Base-by-base conservation (phyloP, 2,888 invertebrate genomes). In the Drosophila mettleri region DNA sequence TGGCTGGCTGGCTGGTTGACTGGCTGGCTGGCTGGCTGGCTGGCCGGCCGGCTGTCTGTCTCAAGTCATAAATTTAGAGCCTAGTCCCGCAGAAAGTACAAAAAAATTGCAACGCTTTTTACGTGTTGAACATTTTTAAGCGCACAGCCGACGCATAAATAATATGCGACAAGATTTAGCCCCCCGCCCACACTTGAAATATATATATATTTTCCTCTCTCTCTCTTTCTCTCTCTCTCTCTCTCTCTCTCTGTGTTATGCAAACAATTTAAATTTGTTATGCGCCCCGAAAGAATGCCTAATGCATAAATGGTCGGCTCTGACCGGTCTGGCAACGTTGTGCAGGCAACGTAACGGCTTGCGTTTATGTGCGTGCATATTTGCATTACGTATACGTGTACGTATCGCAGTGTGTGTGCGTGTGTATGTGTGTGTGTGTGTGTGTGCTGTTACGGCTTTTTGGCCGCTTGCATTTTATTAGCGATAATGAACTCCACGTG, bases 401-500 rank as follows among this genome's bases (percentile, higher is more conserved):
- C 6, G 36, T 48, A 18, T 16, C 16, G 10, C n/a, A n/a, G n/a
- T n/a, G 9, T 20, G 12, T 4, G 10, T 3, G 4, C 31, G 12
- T 16, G 10, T 57, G 20, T 53, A 39, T 54, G n/a, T 39, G 3
- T 20, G 22, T 33, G 20, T 36, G 51, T 14, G 33, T 51, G 43
- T 60, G 51, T 43, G 27, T 52, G 36, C 41, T 27, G 60, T 66
- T 59, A 53, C 48, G 65, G 61, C 39, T 58, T 57, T 71, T 69
- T 78, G 77, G 63, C 54, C 70, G 70, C 61, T 70, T 74, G 80
- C 80, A 80, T 80, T 78, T 80, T 80, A 80, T 80, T 77, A 78
- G 84, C 86, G 84, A 84, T 85, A 85, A 85, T 85, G 86, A 86
- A 85, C 84, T 71, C 70, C 74, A 71, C 74, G 74, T 80, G 71